A percentile compares a stretch with the other conserved stretches of the same genome.
Conservation (phyloP, 2,888 invertebrate genomes). For the Cerastis rubricosa region DNA sequence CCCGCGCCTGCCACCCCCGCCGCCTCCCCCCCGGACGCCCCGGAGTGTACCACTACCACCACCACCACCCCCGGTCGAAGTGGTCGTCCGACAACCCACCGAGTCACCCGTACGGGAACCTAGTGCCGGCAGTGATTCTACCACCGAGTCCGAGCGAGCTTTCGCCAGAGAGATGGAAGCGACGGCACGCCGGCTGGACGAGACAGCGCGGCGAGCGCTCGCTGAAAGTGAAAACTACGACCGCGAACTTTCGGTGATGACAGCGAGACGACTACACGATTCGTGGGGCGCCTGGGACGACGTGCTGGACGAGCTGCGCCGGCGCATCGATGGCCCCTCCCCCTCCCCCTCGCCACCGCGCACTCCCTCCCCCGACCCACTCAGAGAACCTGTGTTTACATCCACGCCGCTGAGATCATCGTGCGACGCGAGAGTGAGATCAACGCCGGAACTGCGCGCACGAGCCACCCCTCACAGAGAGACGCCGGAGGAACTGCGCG, state of each 20-base stretch:
- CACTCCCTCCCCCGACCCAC: constrained; percentile 83
- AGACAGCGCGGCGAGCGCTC: constrained; percentile 83
- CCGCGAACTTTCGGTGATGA: constrained; percentile 90
- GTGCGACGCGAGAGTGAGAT: constrained; percentile 85
- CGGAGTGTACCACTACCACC: constrained; percentile 69
- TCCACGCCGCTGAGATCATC: constrained; percentile 91
- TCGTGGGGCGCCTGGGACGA: constrained; percentile 90
- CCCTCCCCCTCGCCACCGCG: constrained; percentile 85
- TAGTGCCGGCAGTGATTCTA: constrained; percentile 87
- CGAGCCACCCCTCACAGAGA: constrained; percentile 84
- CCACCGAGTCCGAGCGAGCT: constrained; percentile 87
- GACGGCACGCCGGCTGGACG: constrained; percentile 86
- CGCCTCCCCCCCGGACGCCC: constrained; percentile 75
- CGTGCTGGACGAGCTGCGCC: constrained; percentile 86
- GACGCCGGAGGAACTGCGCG: constrained; percentile 88
- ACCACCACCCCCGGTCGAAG: constrained; percentile 77
- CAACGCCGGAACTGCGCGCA: constrained; percentile 92
- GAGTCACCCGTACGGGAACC: constrained; percentile 82
- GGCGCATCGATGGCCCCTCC: constrained; percentile 84
- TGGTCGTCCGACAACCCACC: constrained; percentile 72
- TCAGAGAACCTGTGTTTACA: constrained; percentile 88
- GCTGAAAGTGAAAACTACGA: constrained; percentile 90
- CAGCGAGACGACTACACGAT: constrained; percentile 86
- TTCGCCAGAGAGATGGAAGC: constrained; percentile 88
- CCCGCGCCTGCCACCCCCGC: constrained; percentile 84